Evolutionary conservation across 1,140 invertebrate species (phyloP), one percentile per base, ranked within the genome.

Genomic region (Catajapyx aquilonaris): DNA sequence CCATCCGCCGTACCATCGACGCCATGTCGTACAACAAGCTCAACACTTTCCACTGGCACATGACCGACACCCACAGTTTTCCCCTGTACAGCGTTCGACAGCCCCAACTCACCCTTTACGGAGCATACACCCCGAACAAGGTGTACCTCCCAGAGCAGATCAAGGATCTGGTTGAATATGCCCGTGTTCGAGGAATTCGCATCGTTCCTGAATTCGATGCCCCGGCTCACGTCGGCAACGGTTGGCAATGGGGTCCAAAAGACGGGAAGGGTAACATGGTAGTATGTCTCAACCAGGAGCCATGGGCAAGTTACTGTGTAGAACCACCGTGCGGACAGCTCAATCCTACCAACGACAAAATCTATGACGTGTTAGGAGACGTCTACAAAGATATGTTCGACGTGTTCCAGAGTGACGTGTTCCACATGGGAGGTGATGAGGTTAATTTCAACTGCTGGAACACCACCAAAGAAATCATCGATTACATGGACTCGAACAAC

Each of bases 391-490:
- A 78, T 34, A 74, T 78, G 69, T 57, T 71, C 1, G 64, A 71
- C 4, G 50, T 64, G 23, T 80, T 81, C 46, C 41, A 68, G 17
- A 68, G 76, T 0, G 78, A 81, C 46, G 57, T 86, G 0, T 86
- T 86, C 52, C 83, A 88, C 48, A 84, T 86, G 79, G 83, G 83
- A 17, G 83, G 81, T 0, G 81, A 86, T 49, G 81, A 88, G 50
- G 79, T 81, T 0, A 73, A 67, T 31, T 53, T 73, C 11, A 56
- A 60, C 20, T 86, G 81, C 49, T 88, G 83, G 83, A 81, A 77
- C 46, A 65, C 68, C 2, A 73, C 71, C 0, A 45, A 52, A 5
- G 54, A 57, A 13, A 76, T 87, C 44, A 64, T 59, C 25, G 51
- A 69, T 3, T 83, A 75, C 68, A 80, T 87, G 75, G 25, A 1